A percentile compares a stretch with the other conserved stretches of the same genome.
Conservation (phyloP, 1,140 invertebrate genomes). For the Hetaerina americana region DNA sequence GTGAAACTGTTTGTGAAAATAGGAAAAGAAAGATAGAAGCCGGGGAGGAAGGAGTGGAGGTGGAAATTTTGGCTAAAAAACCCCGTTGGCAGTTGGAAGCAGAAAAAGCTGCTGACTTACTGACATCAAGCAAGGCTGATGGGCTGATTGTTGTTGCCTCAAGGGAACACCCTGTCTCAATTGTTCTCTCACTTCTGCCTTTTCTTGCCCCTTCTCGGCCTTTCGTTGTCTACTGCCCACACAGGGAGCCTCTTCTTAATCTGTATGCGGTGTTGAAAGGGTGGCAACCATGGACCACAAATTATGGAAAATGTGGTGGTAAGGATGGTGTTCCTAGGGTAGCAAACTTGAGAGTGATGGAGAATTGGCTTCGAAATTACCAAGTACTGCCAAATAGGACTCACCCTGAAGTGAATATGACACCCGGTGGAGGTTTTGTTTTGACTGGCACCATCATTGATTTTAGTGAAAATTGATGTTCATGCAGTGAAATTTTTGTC, state of each 20-base stretch:
- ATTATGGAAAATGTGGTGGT: conserved; percentile 20
- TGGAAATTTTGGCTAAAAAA: conserved; percentile 6
- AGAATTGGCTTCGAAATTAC: conserved; percentile 78
- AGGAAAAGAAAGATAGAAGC: conserved; percentile 52
- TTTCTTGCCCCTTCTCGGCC: conserved; percentile 65
- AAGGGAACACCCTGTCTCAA: conserved; percentile 71
- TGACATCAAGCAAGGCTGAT: conserved; percentile 44
- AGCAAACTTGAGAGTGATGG: conserved; percentile 62
- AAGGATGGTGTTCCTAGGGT: conserved; percentile 37
- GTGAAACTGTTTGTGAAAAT: conserved; percentile 23
- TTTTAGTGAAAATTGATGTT: background rate
- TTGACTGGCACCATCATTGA: conserved; percentile 48
- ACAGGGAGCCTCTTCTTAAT: conserved; percentile 68
- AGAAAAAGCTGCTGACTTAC: conserved; percentile 15
- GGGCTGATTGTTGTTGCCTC: conserved; percentile 57
- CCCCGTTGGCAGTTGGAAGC: conserved; percentile 25
- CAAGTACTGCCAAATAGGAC: conserved; percentile 76
- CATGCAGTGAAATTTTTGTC: background rate
- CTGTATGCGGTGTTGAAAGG: conserved; percentile 60
- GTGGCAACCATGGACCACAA: conserved; percentile 15
- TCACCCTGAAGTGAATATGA: conserved; percentile 70
- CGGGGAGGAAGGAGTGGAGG: background rate
- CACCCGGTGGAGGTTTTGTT: conserved; percentile 57
- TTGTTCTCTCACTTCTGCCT: conserved; percentile 55
- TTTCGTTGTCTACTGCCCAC: conserved; percentile 68